Evolutionary conservation across 2,797 vertebrate species (phyloP), one percentile per base, ranked within the genome.

Genomic region (Chelmon rostratus): DNA sequence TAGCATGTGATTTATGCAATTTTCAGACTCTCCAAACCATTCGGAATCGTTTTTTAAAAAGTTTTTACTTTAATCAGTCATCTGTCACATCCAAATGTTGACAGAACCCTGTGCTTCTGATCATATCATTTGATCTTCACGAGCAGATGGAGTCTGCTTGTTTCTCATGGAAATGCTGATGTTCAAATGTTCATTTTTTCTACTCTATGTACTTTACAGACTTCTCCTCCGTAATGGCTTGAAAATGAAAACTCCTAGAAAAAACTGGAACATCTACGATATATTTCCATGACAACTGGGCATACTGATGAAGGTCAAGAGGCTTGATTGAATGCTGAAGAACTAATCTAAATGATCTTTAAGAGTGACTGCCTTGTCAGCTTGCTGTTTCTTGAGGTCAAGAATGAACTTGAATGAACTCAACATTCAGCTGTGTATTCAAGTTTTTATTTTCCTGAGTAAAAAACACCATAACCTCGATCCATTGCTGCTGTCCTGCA

Each of bases 391-490:
- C 54, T 46, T 21, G n/a, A 57, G 9, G 19, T 23, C 35, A 42
- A 63, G 2, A 35, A 10, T 19, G 33, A 67, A 58, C 52, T 15
- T 61, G 52, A n/a, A 19, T 33, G 10, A 59, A 49, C 28, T n/a
- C 19, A 33, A 25, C 19, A 38, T 57, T 56, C 2, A 74, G 63
- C 64, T 6, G 11, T 28, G 1, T 58, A 21, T 49, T 64, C 4
- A 47, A 28, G 53, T 58, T 10, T 56, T 31, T 50, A 31, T 19
- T 42, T 33, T 19, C 23, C 37, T 16, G 5, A 49, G 15, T 4
- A 44, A 61, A 58, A 38, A 63, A 68, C 3, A 73, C 6, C 44
- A 21, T 33, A 2, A 61, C 28, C 35, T 56, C 28, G 72, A 78
- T 59, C n/a, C 16, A 53, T 25, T 73, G n/a, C 12, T 49, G 61